phyloP scores from a whole-genome alignment of 1,140 invertebrate genomes.

The Teleopsis dalmanni region DNA sequence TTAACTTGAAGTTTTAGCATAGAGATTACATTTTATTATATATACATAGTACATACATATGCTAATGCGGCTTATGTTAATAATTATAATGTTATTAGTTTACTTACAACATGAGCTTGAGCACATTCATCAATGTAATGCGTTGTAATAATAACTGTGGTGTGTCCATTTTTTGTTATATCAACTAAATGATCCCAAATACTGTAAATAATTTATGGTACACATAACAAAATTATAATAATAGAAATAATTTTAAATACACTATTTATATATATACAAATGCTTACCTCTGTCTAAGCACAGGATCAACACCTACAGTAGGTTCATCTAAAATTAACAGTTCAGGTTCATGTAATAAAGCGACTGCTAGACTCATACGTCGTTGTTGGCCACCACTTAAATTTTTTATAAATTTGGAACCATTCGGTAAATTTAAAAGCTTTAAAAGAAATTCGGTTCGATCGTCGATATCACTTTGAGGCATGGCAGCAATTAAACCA shows the following conservation, averaged over 20 bases:
- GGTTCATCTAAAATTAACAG: conserved; percentile 89
- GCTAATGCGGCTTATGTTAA: no score
- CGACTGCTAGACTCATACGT: conserved; percentile 78
- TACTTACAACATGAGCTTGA: conserved; percentile 73
- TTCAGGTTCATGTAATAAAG: conserved; percentile 81
- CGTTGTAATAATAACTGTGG: conserved; percentile 94
- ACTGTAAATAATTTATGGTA: conserved; percentile 45
- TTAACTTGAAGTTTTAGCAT: no score
- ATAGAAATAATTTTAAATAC: background rate
- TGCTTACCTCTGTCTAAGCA: conserved; percentile 74
- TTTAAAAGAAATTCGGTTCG: conserved; percentile 75
- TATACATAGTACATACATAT: no score
- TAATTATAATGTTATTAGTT: no score
- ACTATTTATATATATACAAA: background rate
- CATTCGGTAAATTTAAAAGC: conserved; percentile 63
- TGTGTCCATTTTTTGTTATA: conserved; percentile 75
- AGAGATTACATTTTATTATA: no score
- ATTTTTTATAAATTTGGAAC: conserved; percentile 67
- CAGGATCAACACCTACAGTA: conserved; percentile 90
- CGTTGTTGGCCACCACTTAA: conserved; percentile 87
- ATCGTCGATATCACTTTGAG: conserved; percentile 60
- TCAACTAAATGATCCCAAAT: conserved; percentile 94
- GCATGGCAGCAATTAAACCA: conserved; percentile 80
- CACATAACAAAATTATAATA: conserved; percentile 1
- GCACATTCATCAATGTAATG: conserved; percentile 97